Conservation (phyloP, 2,113 vertebrate genomes). For the Camelus bactrianus region DNA sequence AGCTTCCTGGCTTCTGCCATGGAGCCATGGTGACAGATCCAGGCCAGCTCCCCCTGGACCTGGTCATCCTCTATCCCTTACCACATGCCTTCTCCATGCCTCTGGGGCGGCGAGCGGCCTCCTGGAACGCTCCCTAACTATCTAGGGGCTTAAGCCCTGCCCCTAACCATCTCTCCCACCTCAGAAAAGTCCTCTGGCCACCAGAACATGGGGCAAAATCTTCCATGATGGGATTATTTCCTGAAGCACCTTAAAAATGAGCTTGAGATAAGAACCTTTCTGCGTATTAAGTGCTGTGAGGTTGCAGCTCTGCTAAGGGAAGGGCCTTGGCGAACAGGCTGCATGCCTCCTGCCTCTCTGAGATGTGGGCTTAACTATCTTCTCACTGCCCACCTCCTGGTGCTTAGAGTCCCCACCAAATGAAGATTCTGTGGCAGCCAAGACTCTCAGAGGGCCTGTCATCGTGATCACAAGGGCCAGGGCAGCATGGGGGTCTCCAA, state of each 20-base stretch:
- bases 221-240: neutral
- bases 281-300: neutral
- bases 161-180: neutral
- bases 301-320: neutral
- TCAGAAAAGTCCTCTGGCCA: neutral
- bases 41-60: neutral
- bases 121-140: neutral
- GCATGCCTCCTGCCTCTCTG: neutral
- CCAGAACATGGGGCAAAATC: neutral
- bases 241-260: neutral
- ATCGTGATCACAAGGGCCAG: neutral
- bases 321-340: neutral
- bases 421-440: neutral
- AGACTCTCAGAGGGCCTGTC: neutral
- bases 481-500: neutral
- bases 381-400: neutral
- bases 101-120: neutral
- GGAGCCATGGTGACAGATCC: neutral
- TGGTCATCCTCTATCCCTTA: neutral
- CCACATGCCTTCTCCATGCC: neutral
- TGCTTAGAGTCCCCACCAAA: neutral
- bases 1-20: neutral
- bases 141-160: too few species aligned
- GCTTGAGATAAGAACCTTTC: neutral
- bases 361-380: neutral